Conservation (phyloP, 2,797 vertebrate genomes). For the Rallus crepitans region DNA sequence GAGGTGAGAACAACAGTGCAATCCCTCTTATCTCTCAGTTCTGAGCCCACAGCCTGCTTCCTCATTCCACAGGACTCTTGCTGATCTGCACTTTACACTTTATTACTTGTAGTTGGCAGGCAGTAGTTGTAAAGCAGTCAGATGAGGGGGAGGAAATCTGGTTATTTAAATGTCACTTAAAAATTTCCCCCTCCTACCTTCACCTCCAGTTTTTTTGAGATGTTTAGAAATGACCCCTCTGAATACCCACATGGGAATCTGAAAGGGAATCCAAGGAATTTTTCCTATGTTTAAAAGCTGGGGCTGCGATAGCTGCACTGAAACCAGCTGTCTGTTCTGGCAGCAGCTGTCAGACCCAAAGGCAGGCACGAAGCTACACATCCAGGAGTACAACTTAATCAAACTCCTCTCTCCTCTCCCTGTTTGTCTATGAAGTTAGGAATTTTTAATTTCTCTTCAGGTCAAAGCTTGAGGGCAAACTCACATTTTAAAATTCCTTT, state of each 20-base stretch:
- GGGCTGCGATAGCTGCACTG: not conserved
- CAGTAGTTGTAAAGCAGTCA: conserved; percentile 29
- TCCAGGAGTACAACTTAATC: not conserved
- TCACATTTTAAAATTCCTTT: not conserved
- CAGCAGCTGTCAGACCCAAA: not conserved
- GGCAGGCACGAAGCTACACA: not conserved
- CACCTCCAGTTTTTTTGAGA: not conserved
- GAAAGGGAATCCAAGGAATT: conserved; percentile 26
- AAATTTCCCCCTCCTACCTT: not conserved
- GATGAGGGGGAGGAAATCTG: conserved; percentile 26
- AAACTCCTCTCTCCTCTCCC: not conserved
- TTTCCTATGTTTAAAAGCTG: not conserved
- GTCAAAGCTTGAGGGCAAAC: not conserved
- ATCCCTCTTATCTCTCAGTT: conserved; percentile 55
- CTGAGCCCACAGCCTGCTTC: conserved; percentile 57
- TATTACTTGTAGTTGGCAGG: conserved; percentile 39
- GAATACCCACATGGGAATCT: not conserved
- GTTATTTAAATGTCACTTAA: conserved; percentile 46
- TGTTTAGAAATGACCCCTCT: not conserved
- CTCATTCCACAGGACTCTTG: conserved; percentile 64
- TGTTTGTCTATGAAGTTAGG: not conserved
- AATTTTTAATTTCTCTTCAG: not conserved
- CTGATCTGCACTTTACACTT: conserved; percentile 65
- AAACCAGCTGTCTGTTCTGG: not conserved
- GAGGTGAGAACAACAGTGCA: conserved; percentile 51